Evolutionary conservation across 1,140 invertebrate species (phyloP).

Genomic region (Euwallacea similis): DNA sequence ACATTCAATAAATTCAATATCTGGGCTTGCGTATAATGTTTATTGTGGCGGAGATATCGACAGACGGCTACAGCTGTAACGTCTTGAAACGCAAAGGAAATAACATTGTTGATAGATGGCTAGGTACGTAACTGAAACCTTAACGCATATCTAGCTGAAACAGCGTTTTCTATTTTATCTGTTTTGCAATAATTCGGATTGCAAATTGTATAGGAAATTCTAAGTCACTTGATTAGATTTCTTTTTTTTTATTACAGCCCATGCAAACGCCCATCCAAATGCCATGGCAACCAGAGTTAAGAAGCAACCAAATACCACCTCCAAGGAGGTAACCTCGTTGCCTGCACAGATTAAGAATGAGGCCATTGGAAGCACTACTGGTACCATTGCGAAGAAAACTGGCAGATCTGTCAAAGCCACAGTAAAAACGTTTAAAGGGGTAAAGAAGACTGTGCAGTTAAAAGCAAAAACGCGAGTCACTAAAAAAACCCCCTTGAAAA

Average conservation of each 20-base stretch:
- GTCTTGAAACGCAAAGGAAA: no score
- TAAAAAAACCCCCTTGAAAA: constrained; percentile 38
- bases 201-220: no score
- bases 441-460: constrained; percentile 38
- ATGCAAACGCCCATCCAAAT: constrained; percentile 41
- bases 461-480: constrained; percentile 47
- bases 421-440: constrained; percentile 18
- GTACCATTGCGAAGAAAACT: constrained; percentile 31
- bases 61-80: constrained; percentile 4
- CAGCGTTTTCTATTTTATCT: no score
- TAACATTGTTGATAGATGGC: no score
- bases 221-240: no score
- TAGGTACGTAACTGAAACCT: no score
- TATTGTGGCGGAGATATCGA: constrained; percentile 8
- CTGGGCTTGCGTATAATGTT: constrained; percentile 4
- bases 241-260: no score
- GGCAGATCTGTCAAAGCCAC: constrained; percentile 15
- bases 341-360: background rate
- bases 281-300: constrained; percentile 54
- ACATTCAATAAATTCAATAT: no score
- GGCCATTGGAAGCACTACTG: constrained; percentile 30
- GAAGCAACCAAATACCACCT: constrained; percentile 43
- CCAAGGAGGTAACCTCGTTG: constrained; percentile 33
- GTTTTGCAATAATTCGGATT: no score
- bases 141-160: no score